Conservation (phyloP, 2,113 vertebrate species). For the Myiozetetes cayanensis region DNA sequence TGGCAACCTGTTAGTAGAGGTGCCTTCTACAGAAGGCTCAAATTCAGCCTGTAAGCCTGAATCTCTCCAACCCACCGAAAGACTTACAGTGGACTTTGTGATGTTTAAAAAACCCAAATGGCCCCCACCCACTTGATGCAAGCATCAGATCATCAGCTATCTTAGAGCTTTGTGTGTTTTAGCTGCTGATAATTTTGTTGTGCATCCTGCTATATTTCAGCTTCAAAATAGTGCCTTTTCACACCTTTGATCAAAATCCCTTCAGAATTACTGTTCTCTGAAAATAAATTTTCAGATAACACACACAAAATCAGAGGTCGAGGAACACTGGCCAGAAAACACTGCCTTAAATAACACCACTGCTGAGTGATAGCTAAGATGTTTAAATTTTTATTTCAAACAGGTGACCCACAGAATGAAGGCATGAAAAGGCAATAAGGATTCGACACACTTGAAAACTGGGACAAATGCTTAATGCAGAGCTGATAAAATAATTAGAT, state of each 20-base stretch:
- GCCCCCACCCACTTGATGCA: neutral
- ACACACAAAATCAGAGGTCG: neutral
- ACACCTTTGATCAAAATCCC: neutral
- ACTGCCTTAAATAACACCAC: neutral
- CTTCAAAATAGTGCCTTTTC: neutral
- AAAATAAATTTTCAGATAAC: neutral
- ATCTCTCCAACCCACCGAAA: neutral
- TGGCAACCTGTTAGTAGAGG: neutral
- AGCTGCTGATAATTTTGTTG: neutral
- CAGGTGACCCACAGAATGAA: neutral
- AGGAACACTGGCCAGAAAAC: neutral
- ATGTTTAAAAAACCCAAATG: neutral
- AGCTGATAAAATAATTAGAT: neutral
- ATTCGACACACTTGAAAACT: neutral
- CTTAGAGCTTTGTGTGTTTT: neutral
- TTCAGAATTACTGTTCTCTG: neutral
- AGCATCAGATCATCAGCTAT: neutral
- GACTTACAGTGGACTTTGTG: neutral
- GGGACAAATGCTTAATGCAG: neutral
- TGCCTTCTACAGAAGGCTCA: neutral
- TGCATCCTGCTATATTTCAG: neutral
- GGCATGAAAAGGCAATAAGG: neutral
- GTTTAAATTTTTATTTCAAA: neutral
- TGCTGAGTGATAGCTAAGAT: neutral
- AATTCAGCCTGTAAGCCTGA: neutral